Conservation (phyloP, 2,888 invertebrate species). For the Aporophyla lueneburgensis region DNA sequence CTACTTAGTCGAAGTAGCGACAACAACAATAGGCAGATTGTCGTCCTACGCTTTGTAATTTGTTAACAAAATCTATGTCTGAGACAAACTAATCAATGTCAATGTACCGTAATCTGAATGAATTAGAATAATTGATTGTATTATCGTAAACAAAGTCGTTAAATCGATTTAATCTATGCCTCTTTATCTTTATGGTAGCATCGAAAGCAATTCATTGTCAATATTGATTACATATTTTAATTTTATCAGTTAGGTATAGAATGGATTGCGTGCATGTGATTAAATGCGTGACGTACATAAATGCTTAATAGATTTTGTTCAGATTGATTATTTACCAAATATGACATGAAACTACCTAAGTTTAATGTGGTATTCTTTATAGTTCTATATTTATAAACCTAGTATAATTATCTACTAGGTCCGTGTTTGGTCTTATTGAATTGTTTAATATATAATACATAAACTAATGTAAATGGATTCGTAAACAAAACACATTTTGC, state of each 20-base stretch:
- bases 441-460: background rate
- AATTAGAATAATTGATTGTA: background rate
- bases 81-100: background rate
- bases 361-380: background rate
- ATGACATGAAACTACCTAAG: background rate
- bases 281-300: constrained; percentile 4
- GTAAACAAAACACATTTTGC: constrained; percentile 64
- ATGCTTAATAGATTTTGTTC: background rate
- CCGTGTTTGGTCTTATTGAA: background rate
- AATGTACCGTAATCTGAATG: constrained; percentile 22
- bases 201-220: constrained; percentile 43
- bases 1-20: background rate
- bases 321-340: background rate
- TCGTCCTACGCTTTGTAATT: background rate
- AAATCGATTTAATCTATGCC: constrained; percentile 6
- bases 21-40: background rate
- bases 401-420: background rate
- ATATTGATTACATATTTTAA: constrained; percentile 31
- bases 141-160: background rate
- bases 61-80: background rate
- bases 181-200: constrained; percentile 16
- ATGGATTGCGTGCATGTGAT: constrained; percentile 8
- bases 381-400: background rate
- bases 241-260: background rate
- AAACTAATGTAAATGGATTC: background rate